These are phyloP conservation scores for Nixonia krombeini DNA, from an alignment of 1,140 invertebrate species.

Conservation along the genomic window DNA sequence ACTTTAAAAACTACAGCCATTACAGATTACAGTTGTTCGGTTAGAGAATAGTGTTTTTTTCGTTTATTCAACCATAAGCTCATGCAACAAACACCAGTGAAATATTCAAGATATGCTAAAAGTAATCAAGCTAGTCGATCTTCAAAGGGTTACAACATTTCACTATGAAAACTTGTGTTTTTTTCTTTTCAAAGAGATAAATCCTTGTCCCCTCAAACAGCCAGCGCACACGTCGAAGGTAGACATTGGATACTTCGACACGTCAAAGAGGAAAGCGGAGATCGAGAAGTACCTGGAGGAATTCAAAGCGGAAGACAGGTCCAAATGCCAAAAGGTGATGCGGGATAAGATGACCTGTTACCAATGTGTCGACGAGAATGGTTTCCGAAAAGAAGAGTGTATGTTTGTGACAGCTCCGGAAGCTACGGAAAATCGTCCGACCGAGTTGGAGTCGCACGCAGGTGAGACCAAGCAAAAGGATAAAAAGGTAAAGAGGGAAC, in stretches of 20 bases:
- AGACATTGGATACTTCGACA: slow-evolving; percentile 51
- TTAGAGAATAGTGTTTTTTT: too few species aligned
- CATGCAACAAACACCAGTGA: neutral
- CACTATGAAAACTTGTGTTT: slow-evolving; percentile 6
- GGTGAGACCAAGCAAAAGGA: slow-evolving; percentile 13
- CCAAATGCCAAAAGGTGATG: slow-evolving; percentile 78
- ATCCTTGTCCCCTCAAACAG: slow-evolving; percentile 23
- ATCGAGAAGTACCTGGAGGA: slow-evolving; percentile 79
- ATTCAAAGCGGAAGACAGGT: slow-evolving; percentile 79
- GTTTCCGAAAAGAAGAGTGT: slow-evolving; percentile 81
- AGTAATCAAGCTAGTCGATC: neutral
- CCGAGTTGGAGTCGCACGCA: slow-evolving; percentile 15
- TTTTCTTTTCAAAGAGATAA: slow-evolving; percentile 28
- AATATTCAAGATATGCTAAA: too few species aligned
- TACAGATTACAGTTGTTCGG: too few species aligned
- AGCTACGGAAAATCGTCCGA: slow-evolving; percentile 19
- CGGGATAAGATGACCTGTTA: slow-evolving; percentile 83
- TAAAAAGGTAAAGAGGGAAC: slow-evolving; percentile 34
- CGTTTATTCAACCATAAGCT: too few species aligned
- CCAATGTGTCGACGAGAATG: slow-evolving; percentile 77
- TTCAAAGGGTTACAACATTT: slow-evolving; percentile 20
- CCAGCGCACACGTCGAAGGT: slow-evolving; percentile 21
- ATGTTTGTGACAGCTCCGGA: slow-evolving; percentile 77
- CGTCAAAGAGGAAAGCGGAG: slow-evolving; percentile 70
- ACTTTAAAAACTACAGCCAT: too few species aligned